These are phyloP conservation scores for Saguinus imperator DNA, from an alignment of 2,113 vertebrate genomes.

Conservation along the genomic window DNA sequence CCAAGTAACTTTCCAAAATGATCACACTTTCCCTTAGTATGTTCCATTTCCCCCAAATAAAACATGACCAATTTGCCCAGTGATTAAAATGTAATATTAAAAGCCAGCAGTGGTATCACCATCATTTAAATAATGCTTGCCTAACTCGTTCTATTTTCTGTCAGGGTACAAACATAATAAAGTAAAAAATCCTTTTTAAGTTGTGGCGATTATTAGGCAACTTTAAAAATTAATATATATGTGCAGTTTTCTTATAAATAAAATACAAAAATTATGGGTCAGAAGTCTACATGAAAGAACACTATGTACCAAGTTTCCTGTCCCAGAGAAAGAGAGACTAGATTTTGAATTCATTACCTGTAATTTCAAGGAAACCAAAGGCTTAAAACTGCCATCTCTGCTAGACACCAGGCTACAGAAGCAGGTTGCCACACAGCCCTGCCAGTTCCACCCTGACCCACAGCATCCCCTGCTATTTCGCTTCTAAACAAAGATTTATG, in stretches of 20 bases:
- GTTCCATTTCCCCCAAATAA: neutral
- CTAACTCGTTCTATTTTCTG: neutral
- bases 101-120: neutral
- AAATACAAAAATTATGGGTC: neutral
- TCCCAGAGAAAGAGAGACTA: neutral
- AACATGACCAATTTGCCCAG: neutral
- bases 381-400: neutral
- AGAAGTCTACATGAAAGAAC: neutral
- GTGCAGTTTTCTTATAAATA: neutral
- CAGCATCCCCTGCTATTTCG: neutral
- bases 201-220: neutral
- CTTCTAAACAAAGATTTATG: constrained; percentile 34
- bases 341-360: neutral
- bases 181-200: neutral
- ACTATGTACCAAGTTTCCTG: neutral
- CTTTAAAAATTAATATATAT: neutral
- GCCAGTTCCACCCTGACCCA: constrained; percentile 42
- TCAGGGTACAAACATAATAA: neutral
- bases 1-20: neutral
- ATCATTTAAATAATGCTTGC: constrained; percentile 21
- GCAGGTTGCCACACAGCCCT: neutral
- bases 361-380: constrained; percentile 6
- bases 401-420: neutral
- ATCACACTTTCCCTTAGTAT: neutral
- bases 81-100: constrained; percentile 16